Evolutionary conservation across 2,113 vertebrate species (phyloP).

Genomic region (Setophaga coronata): DNA sequence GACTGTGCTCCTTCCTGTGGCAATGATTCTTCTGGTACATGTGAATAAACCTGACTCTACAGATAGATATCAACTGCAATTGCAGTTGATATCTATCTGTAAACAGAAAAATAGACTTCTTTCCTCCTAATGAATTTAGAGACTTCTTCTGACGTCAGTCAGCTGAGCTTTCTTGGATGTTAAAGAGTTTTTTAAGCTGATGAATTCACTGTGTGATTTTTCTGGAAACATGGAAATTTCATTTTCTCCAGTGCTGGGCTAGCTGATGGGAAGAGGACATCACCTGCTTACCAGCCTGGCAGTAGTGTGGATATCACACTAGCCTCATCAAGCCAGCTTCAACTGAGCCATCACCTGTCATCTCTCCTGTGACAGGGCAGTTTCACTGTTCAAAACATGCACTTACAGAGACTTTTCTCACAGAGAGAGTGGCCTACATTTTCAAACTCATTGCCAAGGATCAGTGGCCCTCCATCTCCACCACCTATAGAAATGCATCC

Average conservation of each 20-base stretch:
- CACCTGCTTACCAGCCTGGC: not conserved
- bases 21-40: fast-evolving
- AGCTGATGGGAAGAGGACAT: not conserved
- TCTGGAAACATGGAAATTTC: not conserved
- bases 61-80: not conserved
- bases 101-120: not conserved
- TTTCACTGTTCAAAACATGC: not conserved
- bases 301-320: fast-evolving
- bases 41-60: not conserved
- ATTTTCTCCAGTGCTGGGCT: not conserved
- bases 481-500: not conserved
- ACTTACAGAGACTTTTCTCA: not conserved
- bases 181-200: not conserved
- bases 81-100: too few species aligned
- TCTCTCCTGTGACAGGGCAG: not conserved
- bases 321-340: not conserved
- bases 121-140: not conserved
- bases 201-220: not conserved
- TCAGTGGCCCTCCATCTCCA: not conserved
- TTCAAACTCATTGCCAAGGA: not conserved
- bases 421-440: not conserved
- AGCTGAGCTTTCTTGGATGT: not conserved
- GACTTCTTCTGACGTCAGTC: not conserved
- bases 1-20: not conserved
- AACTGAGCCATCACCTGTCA: not conserved